Percentiles rank a stretch among this genome's conserved stretches.
phyloP scores from a whole-genome alignment of 2,113 vertebrate species.

The Otus sunia region DNA sequence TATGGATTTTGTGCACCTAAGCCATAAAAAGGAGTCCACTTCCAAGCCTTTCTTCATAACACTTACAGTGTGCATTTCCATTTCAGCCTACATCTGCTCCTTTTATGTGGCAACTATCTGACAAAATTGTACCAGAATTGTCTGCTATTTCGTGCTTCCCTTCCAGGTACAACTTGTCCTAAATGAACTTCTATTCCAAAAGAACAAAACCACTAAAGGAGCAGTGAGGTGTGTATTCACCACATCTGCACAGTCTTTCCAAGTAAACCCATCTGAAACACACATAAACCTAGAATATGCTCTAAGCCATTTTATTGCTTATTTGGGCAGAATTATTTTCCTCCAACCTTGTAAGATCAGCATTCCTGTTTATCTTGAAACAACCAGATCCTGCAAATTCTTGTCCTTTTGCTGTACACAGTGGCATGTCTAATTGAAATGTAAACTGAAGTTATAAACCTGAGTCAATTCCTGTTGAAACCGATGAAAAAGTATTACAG shows the following conservation, averaged over 20 bases:
- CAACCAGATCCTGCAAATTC: neutral
- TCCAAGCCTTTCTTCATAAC: neutral
- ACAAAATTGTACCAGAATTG: neutral
- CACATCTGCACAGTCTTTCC: neutral
- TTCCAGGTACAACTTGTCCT: neutral
- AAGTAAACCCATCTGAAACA: neutral
- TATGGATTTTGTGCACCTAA: neutral
- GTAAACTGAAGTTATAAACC: neutral
- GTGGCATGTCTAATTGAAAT: neutral
- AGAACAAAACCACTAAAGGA: neutral
- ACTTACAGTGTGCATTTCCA: neutral
- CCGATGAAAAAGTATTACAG: neutral
- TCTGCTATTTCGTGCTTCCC: neutral
- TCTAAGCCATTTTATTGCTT: neutral
- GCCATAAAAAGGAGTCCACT: neutral
- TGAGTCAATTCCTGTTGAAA: neutral
- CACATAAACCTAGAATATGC: neutral
- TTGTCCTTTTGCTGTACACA: neutral
- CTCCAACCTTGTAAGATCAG: neutral
- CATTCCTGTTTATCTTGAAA: neutral
- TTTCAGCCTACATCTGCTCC: neutral
- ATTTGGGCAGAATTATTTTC: neutral
- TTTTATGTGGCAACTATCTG: neutral
- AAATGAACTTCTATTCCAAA: neutral
- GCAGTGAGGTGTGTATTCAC: neutral